Evolutionary conservation across 1,140 invertebrate genomes (phyloP).

Genomic region (Galleria mellonella): DNA sequence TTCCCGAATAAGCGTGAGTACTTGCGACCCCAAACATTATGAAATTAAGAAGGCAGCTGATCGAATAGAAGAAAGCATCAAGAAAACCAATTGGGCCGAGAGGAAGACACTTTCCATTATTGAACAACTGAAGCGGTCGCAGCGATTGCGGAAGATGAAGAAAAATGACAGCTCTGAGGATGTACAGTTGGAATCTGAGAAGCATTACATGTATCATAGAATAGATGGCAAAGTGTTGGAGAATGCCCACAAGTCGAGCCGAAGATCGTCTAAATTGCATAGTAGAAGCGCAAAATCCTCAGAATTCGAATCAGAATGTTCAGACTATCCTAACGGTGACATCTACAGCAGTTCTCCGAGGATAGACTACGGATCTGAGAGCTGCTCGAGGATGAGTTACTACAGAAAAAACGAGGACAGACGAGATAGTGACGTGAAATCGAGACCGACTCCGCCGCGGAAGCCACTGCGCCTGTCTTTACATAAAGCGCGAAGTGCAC

Average conservation of each 20-base stretch:
- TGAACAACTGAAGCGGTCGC: slow-evolving; percentile 60
- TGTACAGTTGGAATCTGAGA: slow-evolving; percentile 48
- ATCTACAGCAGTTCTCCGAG: slow-evolving; percentile 54
- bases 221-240: slow-evolving; percentile 71
- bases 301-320: slow-evolving; percentile 79
- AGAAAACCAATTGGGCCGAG: slow-evolving; percentile 68
- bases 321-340: slow-evolving; percentile 64
- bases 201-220: slow-evolving; percentile 56
- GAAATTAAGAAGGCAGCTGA: slow-evolving; percentile 56
- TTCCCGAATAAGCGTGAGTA: slow-evolving; percentile 19
- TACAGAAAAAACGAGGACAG: slow-evolving; percentile 64
- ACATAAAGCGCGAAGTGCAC: slow-evolving; percentile 86
- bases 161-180: slow-evolving; percentile 63
- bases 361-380: slow-evolving; percentile 76
- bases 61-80: slow-evolving; percentile 61
- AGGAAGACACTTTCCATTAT: slow-evolving; percentile 63
- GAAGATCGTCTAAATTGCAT: slow-evolving; percentile 63
- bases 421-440: slow-evolving; percentile 50
- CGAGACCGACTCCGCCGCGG: slow-evolving; percentile 85
- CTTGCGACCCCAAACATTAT: slow-evolving; percentile 31
- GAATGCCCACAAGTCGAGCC: slow-evolving; percentile 68
- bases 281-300: slow-evolving; percentile 78
- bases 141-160: slow-evolving; percentile 53
- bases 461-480: slow-evolving; percentile 88
- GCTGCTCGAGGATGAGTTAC: slow-evolving; percentile 58